Conservation (phyloP, 2,797 vertebrate genomes). For the Sarcoramphus papa region DNA sequence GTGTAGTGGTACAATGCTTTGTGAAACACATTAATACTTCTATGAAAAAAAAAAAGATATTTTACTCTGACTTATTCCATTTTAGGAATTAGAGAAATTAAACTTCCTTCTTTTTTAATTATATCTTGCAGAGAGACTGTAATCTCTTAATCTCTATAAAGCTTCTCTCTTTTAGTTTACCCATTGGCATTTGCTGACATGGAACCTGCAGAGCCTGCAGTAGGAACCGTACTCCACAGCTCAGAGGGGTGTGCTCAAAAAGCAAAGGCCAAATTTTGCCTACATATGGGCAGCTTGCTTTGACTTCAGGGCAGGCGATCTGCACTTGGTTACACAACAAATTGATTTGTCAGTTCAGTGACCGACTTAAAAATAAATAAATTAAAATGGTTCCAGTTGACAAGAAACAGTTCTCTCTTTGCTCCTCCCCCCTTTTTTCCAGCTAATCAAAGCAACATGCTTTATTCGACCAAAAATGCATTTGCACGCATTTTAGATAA, state of each 20-base stretch:
- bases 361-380: not conserved
- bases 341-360: conserved; percentile 33
- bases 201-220: conserved; percentile 35
- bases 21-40: not conserved
- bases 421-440: not conserved
- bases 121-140: conserved; percentile 40
- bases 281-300: not conserved
- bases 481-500: not conserved
- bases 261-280: conserved; percentile 32
- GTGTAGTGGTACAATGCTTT: not conserved
- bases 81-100: conserved; percentile 64
- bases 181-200: conserved; percentile 19
- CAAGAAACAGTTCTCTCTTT: not conserved
- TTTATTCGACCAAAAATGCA: not conserved
- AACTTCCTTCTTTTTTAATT: conserved; percentile 63
- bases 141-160: conserved; percentile 67
- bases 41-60: conserved; percentile 49
- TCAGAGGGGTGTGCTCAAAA: conserved; percentile 13
- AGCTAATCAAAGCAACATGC: not conserved
- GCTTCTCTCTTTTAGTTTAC: conserved; percentile 34
- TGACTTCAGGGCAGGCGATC: not conserved
- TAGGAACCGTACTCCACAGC: not conserved
- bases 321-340: not conserved
- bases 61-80: conserved; percentile 27
- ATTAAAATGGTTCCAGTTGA: not conserved